Conservation (phyloP, 1,140 invertebrate genomes). For the Portunus trituberculatus region DNA sequence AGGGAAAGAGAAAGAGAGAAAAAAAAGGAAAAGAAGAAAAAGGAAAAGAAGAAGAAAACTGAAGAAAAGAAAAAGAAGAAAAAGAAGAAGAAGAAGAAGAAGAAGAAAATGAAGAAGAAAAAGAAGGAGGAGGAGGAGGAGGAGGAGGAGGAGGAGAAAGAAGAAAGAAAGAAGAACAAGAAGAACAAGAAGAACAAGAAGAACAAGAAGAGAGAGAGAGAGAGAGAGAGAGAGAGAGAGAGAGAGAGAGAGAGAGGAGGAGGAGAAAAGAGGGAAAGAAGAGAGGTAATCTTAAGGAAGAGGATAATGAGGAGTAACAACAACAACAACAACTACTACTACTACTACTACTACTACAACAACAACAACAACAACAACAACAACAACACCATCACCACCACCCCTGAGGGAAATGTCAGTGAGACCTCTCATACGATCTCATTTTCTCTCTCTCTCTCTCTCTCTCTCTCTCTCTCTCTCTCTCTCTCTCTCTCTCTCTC, state of each 20-base stretch:
- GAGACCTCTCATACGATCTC: background rate
- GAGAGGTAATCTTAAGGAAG: background rate
- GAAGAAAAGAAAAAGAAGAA: background rate
- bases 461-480: background rate
- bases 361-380: conserved; percentile 23
- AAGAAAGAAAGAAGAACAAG: background rate
- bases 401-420: background rate
- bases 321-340: background rate
- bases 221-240: background rate
- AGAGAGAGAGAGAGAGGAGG: background rate
- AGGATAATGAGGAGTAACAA: conserved; percentile 22
- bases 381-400: background rate
- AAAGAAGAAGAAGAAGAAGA: background rate
- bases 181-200: background rate
- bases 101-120: background rate
- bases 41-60: background rate
- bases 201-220: background rate
- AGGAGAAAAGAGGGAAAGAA: background rate
- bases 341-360: background rate
- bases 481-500: no score
- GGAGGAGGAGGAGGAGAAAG: background rate
- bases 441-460: background rate
- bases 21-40: background rate
- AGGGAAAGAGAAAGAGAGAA: background rate
- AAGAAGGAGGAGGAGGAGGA: background rate